Base-by-base conservation (phyloP, 2,888 invertebrate genomes). In the Dascillus cervinus region DNA sequence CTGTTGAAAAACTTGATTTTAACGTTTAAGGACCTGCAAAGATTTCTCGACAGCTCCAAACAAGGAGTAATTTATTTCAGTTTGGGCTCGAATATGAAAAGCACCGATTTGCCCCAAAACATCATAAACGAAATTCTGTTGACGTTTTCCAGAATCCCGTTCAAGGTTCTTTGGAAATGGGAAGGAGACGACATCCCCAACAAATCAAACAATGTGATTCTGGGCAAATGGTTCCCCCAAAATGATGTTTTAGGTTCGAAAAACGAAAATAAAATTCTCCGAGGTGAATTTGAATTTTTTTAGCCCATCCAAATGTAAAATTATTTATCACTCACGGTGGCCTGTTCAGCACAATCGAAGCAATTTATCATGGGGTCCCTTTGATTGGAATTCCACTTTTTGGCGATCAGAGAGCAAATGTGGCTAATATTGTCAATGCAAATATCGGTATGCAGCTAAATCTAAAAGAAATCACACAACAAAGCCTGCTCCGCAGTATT, bases 321-420 rank as follows among this genome's bases (percentile, higher is more conserved):
- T 30, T 66, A 2, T 69, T 69, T 28, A 60, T 68, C 22, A 65
- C 64, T 1, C 69, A 68, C 56, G 66, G 65, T 24, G n/a, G n/a
- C n/a, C n/a, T n/a, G n/a, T n/a, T n/a, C n/a, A n/a, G n/a, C n/a
- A n/a, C n/a, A n/a, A n/a, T 65, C 9, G 68, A 69, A 38, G 59
- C 67, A 2, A 57, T 67, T 8, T 51, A 48, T 11, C 59, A 60
- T 2, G 60, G 56, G 22, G 62, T 65, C 1, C 66, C 67, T 2
- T 37, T 67, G 1, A 50, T 68, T 4, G 65, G 58, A 6, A 47
- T 68, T 14, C 65, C 65, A 4, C 60, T 67, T 48, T 42, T 62
- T 5, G 60, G 54, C 0, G 67, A 69, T 39, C 46, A 49, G 31
- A 21, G 24, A 12, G 37, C 36, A 15, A 49, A 49, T 29, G 43